Percentiles rank a stretch among this genome's conserved stretches.
Evolutionary conservation across 2,797 vertebrate genomes (phyloP).

Genomic region (Micromesistius poutassou): DNA sequence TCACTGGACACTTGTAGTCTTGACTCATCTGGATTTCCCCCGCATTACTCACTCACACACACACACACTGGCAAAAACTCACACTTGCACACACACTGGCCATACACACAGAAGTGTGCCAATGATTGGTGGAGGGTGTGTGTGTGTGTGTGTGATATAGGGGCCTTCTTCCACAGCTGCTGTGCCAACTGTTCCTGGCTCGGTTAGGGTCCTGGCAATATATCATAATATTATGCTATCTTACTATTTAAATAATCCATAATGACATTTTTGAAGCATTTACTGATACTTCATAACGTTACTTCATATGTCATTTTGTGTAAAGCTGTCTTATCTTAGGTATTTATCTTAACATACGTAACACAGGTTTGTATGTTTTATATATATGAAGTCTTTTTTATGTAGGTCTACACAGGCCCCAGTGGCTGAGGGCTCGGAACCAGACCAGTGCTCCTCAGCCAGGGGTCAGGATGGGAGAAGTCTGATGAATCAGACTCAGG

Average conservation of each 20-base stretch:
- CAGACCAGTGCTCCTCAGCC: no score
- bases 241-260: background rate
- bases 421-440: background rate
- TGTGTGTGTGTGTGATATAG: conserved; percentile 41
- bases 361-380: background rate
- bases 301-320: background rate
- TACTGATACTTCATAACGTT: background rate
- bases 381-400: background rate
- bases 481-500: no score
- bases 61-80: conserved; percentile 22
- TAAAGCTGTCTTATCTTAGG: background rate
- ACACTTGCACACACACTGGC: background rate
- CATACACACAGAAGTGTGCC: background rate
- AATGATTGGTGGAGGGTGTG: no score
- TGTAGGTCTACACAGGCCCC: background rate
- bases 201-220: background rate
- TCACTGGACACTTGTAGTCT: conserved; percentile 68
- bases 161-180: conserved; percentile 70
- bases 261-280: background rate
- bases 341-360: background rate
- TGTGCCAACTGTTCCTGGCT: conserved; percentile 72
- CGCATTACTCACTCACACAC: conserved; percentile 75
- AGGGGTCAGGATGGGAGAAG: no score
- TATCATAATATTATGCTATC: background rate
- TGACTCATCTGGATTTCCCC: conserved; percentile 80